Conservation (phyloP, 2,888 invertebrate genomes). For the Lasioglossum figueresi region DNA sequence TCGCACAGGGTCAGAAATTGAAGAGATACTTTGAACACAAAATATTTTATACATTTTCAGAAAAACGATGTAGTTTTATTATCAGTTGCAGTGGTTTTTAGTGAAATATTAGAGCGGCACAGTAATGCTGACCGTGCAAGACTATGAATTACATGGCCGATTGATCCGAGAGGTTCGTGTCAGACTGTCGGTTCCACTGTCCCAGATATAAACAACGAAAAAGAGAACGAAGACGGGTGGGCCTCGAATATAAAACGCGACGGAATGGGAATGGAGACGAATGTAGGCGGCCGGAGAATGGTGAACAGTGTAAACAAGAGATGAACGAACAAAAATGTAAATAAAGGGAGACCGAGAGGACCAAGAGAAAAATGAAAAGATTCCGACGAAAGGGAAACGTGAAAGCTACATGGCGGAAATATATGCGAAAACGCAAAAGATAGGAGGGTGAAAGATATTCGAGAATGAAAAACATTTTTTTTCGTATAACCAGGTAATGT, state of each 20-base stretch:
- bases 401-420: neutral
- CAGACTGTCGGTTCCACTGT: constrained; percentile 37
- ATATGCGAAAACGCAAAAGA: neutral
- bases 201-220: constrained; percentile 20
- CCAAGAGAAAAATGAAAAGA: neutral
- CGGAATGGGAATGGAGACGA: constrained; percentile 18
- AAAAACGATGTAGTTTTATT: neutral
- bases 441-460: neutral
- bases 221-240: constrained; percentile 3
- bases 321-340: neutral
- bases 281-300: neutral
- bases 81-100: constrained; percentile 21
- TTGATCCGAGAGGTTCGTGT: constrained; percentile 64
- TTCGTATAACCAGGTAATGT: neutral
- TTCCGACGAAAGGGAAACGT: neutral
- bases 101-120: constrained; percentile 38
- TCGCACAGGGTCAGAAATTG: too few relatives aligned
- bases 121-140: constrained; percentile 23
- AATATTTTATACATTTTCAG: too few relatives aligned
- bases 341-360: neutral
- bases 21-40: too few relatives aligned
- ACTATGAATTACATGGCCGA: constrained; percentile 73
- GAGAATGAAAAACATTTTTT: neutral
- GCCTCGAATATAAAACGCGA: neutral
- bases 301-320: neutral